Evolutionary conservation across 2,797 vertebrate genomes (phyloP).

Genomic region (Sphenodon punctatus): DNA sequence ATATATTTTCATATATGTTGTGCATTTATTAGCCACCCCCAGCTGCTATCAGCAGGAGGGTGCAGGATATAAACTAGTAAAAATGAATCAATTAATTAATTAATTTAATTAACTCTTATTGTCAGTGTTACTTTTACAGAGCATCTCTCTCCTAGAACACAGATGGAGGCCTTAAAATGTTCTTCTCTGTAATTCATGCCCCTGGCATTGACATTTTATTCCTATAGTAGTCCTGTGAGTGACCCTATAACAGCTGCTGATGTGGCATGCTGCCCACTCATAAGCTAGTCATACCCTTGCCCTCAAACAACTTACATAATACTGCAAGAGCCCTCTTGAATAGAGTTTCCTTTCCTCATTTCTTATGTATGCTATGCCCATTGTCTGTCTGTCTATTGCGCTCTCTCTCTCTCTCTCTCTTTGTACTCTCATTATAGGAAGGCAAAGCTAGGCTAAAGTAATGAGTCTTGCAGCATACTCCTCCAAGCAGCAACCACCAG

Average conservation of each 20-base stretch:
- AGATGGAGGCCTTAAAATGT: slow-evolving; percentile 36
- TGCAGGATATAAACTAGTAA: too few relatives aligned
- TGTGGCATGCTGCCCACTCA: slow-evolving; percentile 21
- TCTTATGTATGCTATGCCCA: background rate
- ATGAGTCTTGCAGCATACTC: too few relatives aligned
- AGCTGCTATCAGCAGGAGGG: too few relatives aligned
- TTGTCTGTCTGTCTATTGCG: fast-evolving
- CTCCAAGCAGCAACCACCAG: too few relatives aligned
- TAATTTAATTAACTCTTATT: too few relatives aligned
- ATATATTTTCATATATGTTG: too few relatives aligned
- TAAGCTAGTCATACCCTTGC: slow-evolving; percentile 7
- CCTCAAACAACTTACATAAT: fast-evolving
- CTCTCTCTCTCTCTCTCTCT: fast-evolving
- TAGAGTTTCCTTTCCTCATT: background rate
- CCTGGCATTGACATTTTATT: slow-evolving; percentile 24
- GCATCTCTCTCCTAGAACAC: background rate
- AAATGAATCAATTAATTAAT: too few relatives aligned
- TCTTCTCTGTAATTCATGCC: slow-evolving; percentile 61
- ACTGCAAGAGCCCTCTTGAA: fast-evolving
- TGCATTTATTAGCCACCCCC: too few relatives aligned
- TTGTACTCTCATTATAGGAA: fast-evolving
- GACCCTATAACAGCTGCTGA: slow-evolving; percentile 11
- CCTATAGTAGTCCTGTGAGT: slow-evolving; percentile 32
- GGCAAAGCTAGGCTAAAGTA: background rate
- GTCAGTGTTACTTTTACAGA: too few relatives aligned